Conservation (phyloP, 2,888 invertebrate species). For the Meteorus colon region DNA sequence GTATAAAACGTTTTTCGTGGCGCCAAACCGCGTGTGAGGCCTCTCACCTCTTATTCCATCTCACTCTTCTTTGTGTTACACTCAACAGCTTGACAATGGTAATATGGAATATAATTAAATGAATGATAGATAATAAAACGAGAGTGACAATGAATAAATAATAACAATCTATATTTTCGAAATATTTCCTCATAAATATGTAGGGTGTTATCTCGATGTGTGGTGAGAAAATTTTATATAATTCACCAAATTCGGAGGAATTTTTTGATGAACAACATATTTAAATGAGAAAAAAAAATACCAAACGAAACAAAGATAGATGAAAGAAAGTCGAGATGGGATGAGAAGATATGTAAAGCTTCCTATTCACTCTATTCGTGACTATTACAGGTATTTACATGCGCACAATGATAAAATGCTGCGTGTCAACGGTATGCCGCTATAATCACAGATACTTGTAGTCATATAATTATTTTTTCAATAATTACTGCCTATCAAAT, state of each 20-base stretch:
- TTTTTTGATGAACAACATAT: constrained; percentile 54
- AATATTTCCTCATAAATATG: no score
- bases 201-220: no score
- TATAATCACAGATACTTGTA: neutral
- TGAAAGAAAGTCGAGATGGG: constrained; percentile 14
- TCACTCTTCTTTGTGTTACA: no score
- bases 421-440: neutral
- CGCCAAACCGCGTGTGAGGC: constrained; percentile 33
- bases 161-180: no score
- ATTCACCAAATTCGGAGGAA: constrained; percentile 15
- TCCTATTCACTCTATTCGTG: neutral
- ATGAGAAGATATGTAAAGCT: neutral
- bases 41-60: constrained; percentile 7
- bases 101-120: no score
- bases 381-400: neutral
- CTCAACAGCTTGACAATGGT: no score
- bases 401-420: neutral
- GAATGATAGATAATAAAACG: no score
- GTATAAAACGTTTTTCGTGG: constrained; percentile 19
- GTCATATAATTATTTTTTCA: neutral
- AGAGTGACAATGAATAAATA: no score
- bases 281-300: constrained; percentile 48
- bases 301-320: neutral
- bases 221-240: no score
- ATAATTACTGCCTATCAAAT: neutral